phyloP scores from a whole-genome alignment of 2,888 invertebrate genomes.

The Orthosia gothica region DNA sequence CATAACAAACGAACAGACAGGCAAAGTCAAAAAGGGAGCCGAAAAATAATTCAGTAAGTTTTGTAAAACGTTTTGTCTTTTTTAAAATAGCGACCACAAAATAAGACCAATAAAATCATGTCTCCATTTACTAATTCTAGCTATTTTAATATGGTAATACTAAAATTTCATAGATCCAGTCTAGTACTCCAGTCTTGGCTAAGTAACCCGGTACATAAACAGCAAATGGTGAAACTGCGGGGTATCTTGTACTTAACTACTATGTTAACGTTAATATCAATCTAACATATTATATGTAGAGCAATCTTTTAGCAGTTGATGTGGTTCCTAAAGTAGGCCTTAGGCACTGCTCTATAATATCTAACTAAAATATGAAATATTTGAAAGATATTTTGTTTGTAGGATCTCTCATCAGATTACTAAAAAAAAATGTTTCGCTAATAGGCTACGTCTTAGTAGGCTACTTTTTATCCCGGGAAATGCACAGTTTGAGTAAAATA shows the following conservation, averaged over 20 bases:
- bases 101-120: too few relatives aligned
- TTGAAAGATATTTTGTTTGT: too few relatives aligned
- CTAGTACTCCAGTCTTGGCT: slow-evolving; percentile 11
- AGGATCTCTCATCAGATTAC: too few relatives aligned
- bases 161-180: slow-evolving; percentile 29
- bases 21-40: background rate
- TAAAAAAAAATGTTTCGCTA: too few relatives aligned
- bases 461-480: background rate
- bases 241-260: background rate
- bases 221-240: slow-evolving; percentile 11
- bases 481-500: background rate
- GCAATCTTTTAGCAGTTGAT: background rate
- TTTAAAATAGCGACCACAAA: too few relatives aligned
- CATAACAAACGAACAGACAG: too few relatives aligned
- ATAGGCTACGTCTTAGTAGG: too few relatives aligned
- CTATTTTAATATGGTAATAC: background rate
- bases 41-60: too few relatives aligned
- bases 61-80: too few relatives aligned
- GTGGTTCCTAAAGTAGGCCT: background rate
- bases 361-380: background rate
- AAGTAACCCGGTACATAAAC: slow-evolving; percentile 14
- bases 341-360: background rate
- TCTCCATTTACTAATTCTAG: background rate
- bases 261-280: background rate
- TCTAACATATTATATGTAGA: background rate